Evolutionary conservation across 2,888 invertebrate species (phyloP).

Genomic region (Clanis bilineata): DNA sequence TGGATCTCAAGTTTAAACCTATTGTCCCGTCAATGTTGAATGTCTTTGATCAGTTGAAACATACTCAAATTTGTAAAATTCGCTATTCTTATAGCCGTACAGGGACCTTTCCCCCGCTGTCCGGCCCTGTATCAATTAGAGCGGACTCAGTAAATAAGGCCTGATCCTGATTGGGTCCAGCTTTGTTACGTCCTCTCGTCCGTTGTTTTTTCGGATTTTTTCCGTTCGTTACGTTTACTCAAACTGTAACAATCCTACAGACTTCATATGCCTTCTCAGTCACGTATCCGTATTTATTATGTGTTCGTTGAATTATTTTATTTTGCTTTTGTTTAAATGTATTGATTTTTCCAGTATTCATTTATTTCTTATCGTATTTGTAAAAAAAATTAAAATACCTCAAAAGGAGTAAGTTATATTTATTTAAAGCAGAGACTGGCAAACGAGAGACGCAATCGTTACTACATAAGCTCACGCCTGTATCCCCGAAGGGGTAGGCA

Average conservation of each 20-base stretch:
- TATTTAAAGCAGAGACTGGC: too few relatives aligned
- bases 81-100: conserved; percentile 40
- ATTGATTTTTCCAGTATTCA: too few relatives aligned
- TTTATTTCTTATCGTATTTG: too few relatives aligned
- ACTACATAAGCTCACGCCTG: too few relatives aligned
- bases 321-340: too few relatives aligned
- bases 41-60: too few relatives aligned
- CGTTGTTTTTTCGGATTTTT: conserved; percentile 40
- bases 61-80: background rate
- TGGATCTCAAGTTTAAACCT: too few relatives aligned
- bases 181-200: conserved; percentile 51
- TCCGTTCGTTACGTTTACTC: conserved; percentile 24
- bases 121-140: conserved; percentile 71
- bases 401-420: too few relatives aligned
- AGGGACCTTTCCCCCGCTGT: conserved; percentile 39
- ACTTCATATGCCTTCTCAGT: background rate
- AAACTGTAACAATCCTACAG: conserved; percentile 6
- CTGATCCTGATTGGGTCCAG: conserved; percentile 58
- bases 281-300: background rate
- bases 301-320: background rate
- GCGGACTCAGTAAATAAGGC: conserved; percentile 63
- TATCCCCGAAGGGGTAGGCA: too few relatives aligned
- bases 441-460: too few relatives aligned
- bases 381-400: too few relatives aligned
- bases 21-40: too few relatives aligned